Evolutionary conservation across 2,888 invertebrate genomes (phyloP), one percentile per base, ranked within the genome.

Genomic region (Ceramica pisi): DNA sequence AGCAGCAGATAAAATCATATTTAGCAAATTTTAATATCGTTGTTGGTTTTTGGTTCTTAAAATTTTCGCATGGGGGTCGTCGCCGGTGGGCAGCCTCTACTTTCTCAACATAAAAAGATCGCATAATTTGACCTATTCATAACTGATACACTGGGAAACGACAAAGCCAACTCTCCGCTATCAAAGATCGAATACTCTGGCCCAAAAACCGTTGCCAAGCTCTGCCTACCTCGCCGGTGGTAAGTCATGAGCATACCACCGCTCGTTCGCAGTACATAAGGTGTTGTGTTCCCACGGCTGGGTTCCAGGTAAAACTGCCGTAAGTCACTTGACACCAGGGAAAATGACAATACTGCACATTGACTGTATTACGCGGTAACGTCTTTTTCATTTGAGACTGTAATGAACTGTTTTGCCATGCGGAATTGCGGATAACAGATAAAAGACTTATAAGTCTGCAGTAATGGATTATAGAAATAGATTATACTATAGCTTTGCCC

Each of bases 231-330:
- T n/a, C 26, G 8, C 14, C 14, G 50, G 12, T 14, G 21, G n/a
- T 31, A 46, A 46, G 48, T 55, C 78, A 53, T 78, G 57, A 69
- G 55, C 68, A 76, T 80, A 74, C 60, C 80, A 61, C 0, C 8
- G 56, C 51, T 51, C 56, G 62, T 83, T 83, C 81, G 72, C 72
- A 57, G 84, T 84, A 86, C 56, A 53, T 69, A 44, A 67, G 78
- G 76, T 77, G 83, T 85, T 70, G 65, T 46, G 83, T 90, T 90
- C 89, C 81, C 89, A 90, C 87, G 87, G 66, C 57, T 38, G 67
- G 56, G 26, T 90, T 90, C 89, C 83, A 77, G 76, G 89, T 89
- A 90, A 78, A 77, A 56, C 59, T 50, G 68, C 44, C 69, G 35
- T 60, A 68, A 73, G 88, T 70, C 67, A 90, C 66, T 55, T 60